Base-by-base conservation (phyloP, 2,888 invertebrate genomes). In the Linnaemya vulpina region DNA sequence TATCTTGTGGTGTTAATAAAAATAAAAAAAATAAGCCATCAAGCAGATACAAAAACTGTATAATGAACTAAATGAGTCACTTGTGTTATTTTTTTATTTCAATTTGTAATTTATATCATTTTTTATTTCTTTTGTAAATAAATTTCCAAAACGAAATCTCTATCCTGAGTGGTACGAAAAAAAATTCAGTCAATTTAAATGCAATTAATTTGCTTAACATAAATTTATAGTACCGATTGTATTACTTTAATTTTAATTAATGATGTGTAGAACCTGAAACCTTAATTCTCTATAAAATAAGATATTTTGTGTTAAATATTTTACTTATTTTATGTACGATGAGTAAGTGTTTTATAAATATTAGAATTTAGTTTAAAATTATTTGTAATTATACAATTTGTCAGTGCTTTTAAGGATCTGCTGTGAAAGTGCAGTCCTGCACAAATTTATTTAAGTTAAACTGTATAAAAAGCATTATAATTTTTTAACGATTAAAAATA, bases 281-380 rank as follows among this genome's bases (percentile, higher is more conserved):
- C 70, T 75, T 79, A 79, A 75, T 76, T 80, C 75, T 80, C 75
- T 84, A 46, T 80, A 75, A 79, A 83, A 83, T 83, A 84, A 79
- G 63, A 49, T n/a, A 13, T 67, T 40, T 63, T 63, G 68, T 53
- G 35, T 76, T 63, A 46, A 63, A 20, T 30, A 65, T 17, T 53
- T 74, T 67, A 71, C 67, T 76, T 80, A 84, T 84, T 84, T 80
- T 71, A 17, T 78, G 70, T 80, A 62, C 40, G 76, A 84, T 30
- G 60, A 68, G 67, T 80, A 80, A 73, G 71, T 65, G 70, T 73
- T 79, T 79, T 30, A 58, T 35, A 20, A 38, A 49, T 49, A 9
- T 1, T 46, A 49, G 15, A 22, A 7, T 62, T n/a, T 63, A 38
- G 9, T 30, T 4, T 51, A 40, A 11, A n/a, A 22, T 7, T 63